Percentiles rank a stretch among this genome's conserved stretches.
phyloP scores from a whole-genome alignment of 2,113 vertebrate species.

The Danio rerio region DNA sequence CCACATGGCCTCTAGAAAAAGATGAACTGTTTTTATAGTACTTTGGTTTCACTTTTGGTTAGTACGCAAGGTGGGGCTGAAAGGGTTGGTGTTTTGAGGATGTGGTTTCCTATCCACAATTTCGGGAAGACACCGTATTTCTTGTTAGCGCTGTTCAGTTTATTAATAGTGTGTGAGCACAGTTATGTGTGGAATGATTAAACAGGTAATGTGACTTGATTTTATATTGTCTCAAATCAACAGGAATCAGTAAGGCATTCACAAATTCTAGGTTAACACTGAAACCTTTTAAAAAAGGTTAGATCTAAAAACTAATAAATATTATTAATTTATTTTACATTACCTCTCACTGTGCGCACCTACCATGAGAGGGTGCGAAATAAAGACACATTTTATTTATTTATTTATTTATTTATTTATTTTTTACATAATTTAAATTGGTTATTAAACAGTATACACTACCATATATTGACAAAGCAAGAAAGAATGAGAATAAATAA shows the following conservation, averaged over 20 bases:
- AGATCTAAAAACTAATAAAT: too few relatives aligned
- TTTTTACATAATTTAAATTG: too few relatives aligned
- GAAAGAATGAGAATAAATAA: too few relatives aligned
- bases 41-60: conserved; percentile 11
- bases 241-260: background rate
- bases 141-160: background rate
- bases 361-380: too few relatives aligned
- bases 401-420: too few relatives aligned
- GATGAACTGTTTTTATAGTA: background rate
- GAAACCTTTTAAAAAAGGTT: too few relatives aligned
- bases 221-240: too few relatives aligned
- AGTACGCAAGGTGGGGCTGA: background rate
- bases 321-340: too few relatives aligned
- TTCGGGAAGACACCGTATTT: background rate
- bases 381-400: too few relatives aligned
- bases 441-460: too few relatives aligned
- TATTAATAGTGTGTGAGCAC: background rate
- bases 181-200: background rate
- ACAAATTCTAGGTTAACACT: background rate
- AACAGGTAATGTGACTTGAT: background rate
- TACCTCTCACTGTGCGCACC: too few relatives aligned
- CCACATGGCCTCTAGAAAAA: background rate
- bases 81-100: rapidly evolving
- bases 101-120: background rate
- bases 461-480: too few relatives aligned